Percentiles rank a stretch among this genome's conserved stretches.
Evolutionary conservation across 2,113 vertebrate genomes (phyloP).

Genomic region (Oceanodroma tethys): DNA sequence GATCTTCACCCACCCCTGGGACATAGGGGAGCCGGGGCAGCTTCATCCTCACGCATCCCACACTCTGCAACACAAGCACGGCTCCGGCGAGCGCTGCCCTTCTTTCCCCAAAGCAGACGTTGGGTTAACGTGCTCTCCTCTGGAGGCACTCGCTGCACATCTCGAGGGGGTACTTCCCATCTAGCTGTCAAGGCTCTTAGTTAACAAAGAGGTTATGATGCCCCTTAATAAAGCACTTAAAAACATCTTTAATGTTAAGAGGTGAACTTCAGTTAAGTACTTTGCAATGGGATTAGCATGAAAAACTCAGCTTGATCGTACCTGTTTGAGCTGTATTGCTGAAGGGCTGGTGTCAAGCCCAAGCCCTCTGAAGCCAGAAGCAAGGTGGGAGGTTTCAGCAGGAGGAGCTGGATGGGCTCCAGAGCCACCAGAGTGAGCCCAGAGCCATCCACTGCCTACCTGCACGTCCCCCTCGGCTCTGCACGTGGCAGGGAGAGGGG

Average conservation of each 20-base stretch:
- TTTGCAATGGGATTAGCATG: neutral
- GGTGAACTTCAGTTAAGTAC: neutral
- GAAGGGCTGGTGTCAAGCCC: neutral
- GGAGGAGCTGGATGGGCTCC: neutral
- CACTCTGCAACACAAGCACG: fast-evolving
- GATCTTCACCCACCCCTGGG: neutral
- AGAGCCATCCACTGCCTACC: neutral
- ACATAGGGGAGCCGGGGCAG: fast-evolving
- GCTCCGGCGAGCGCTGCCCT: neutral
- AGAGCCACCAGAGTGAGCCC: neutral
- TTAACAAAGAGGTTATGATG: neutral
- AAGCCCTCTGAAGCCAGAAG: neutral
- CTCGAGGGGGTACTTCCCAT: neutral
- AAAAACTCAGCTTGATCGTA: neutral
- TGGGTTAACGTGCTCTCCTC: neutral
- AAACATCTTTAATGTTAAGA: neutral
- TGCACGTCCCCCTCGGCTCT: neutral
- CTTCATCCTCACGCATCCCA: fast-evolving
- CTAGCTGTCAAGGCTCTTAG: neutral
- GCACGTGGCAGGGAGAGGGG: fast-evolving
- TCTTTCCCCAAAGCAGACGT: fast-evolving
- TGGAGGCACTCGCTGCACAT: neutral
- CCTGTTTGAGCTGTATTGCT: neutral
- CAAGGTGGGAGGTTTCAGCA: neutral
- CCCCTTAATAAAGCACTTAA: neutral